A percentile compares a stretch with the other conserved stretches of the same genome.
Conservation (phyloP, 2,797 vertebrate species). For the Furcifer pardalis region DNA sequence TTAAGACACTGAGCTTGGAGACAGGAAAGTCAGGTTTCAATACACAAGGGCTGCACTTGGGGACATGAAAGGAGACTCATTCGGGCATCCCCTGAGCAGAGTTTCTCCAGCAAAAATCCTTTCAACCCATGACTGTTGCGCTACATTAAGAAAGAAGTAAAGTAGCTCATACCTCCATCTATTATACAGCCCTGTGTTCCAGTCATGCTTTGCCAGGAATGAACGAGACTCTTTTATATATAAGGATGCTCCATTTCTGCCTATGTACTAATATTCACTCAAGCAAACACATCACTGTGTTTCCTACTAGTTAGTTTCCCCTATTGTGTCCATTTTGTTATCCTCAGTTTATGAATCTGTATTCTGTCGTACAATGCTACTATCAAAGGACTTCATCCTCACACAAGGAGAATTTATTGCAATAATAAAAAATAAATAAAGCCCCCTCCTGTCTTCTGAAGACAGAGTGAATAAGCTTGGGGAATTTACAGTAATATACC, state of each 20-base stretch:
- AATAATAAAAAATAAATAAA: constrained; percentile 74
- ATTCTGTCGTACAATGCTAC: constrained; percentile 45
- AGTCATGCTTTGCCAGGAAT: background rate
- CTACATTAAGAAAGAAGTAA: background rate
- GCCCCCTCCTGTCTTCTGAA: constrained; percentile 51
- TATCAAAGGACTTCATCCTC: constrained; percentile 62
- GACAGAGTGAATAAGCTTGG: constrained; percentile 61
- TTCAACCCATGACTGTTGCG: background rate
- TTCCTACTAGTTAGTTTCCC: constrained; percentile 29
- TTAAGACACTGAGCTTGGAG: too few relatives aligned
- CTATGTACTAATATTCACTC: background rate
- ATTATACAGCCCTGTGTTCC: background rate
- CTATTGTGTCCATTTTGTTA: constrained; percentile 39
- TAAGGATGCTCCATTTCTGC: background rate
- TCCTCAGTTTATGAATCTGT: constrained; percentile 44
- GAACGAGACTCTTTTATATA: constrained; percentile 15
- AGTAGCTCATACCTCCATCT: background rate
- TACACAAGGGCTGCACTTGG: too few relatives aligned
- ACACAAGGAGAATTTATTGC: constrained; percentile 72
- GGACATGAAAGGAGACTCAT: too few relatives aligned
- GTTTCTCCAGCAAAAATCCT: too few relatives aligned
- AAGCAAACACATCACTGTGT: constrained; percentile 23
- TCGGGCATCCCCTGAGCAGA: too few relatives aligned
- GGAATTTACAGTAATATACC: constrained; percentile 65
- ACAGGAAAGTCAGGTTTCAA: too few relatives aligned